Percentiles rank a stretch among this genome's conserved stretches.
These are phyloP conservation scores for Melanostoma mellinum DNA, from an alignment of 2,888 invertebrate species.

Conservation along the genomic window DNA sequence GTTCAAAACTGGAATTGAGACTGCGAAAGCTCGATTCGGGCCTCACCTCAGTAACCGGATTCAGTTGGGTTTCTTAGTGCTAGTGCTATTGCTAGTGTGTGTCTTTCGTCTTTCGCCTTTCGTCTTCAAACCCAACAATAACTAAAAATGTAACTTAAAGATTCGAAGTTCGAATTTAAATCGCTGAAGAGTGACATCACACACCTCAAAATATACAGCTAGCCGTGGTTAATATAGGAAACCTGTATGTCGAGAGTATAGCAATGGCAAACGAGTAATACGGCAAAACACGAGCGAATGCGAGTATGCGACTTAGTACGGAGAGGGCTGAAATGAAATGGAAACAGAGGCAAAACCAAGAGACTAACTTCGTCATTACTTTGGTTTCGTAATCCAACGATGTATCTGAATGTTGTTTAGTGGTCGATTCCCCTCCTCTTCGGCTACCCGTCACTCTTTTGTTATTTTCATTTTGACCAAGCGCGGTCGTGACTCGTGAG, in stretches of 20 bases:
- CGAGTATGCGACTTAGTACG: background rate
- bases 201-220: conserved; percentile 55
- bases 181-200: conserved; percentile 67
- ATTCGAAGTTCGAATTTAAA: conserved; percentile 68
- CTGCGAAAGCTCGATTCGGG: conserved; percentile 61
- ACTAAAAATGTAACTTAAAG: conserved; percentile 47
- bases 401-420: conserved; percentile 60
- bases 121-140: conserved; percentile 18
- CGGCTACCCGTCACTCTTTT: background rate
- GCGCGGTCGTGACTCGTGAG: conserved; percentile 17
- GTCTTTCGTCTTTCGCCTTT: conserved; percentile 17
- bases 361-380: conserved; percentile 63
- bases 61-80: conserved; percentile 40
- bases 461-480: conserved; percentile 20
- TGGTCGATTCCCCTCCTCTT: conserved; percentile 8
- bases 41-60: conserved; percentile 69
- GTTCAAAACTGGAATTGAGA: conserved; percentile 71
- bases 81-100: background rate
- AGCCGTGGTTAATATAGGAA: conserved; percentile 42
- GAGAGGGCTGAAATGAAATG: conserved; percentile 61
- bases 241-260: conserved; percentile 44
- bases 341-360: conserved; percentile 40
- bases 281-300: conserved; percentile 14
- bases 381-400: conserved; percentile 60
- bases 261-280: conserved; percentile 50